These are phyloP conservation scores for Scortum barcoo DNA, from an alignment of 2,113 vertebrate genomes.

Conservation along the genomic window DNA sequence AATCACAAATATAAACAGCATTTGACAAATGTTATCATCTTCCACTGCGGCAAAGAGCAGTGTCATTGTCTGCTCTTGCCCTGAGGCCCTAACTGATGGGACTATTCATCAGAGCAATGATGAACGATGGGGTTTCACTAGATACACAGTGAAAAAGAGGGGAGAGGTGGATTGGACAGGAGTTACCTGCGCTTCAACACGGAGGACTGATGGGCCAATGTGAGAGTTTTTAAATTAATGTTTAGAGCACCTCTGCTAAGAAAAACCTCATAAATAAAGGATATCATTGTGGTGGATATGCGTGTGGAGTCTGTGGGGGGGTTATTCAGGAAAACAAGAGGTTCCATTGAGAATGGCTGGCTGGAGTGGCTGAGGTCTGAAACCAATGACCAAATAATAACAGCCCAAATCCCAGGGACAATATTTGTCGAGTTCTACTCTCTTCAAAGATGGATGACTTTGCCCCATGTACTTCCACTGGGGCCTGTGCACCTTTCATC, in stretches of 20 bases:
- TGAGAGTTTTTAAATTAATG: constrained; percentile 71
- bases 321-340: constrained; percentile 73
- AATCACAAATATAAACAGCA: constrained; percentile 85
- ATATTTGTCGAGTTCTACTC: constrained; percentile 80
- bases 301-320: constrained; percentile 62
- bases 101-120: constrained; percentile 83
- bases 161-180: constrained; percentile 55
- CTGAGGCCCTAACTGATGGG: constrained; percentile 69
- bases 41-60: constrained; percentile 79
- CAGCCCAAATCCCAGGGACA: constrained; percentile 81
- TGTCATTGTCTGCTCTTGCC: constrained; percentile 80
- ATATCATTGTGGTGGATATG: constrained; percentile 75
- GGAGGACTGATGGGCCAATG: constrained; percentile 61
- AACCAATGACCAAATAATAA: constrained; percentile 84
- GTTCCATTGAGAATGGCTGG: constrained; percentile 73
- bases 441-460: constrained; percentile 81
- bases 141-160: constrained; percentile 42
- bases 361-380: constrained; percentile 73
- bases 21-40: constrained; percentile 85
- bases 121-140: constrained; percentile 75
- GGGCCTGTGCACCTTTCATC: constrained; percentile 73
- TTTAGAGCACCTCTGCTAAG: constrained; percentile 67
- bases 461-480: constrained; percentile 65
- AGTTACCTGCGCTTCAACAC: constrained; percentile 73
- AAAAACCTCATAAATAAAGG: constrained; percentile 72